Percentiles rank a stretch among this genome's conserved stretches.
Evolutionary conservation across 2,888 invertebrate species (phyloP).

Genomic region (Eueremaeus valkanovi): DNA sequence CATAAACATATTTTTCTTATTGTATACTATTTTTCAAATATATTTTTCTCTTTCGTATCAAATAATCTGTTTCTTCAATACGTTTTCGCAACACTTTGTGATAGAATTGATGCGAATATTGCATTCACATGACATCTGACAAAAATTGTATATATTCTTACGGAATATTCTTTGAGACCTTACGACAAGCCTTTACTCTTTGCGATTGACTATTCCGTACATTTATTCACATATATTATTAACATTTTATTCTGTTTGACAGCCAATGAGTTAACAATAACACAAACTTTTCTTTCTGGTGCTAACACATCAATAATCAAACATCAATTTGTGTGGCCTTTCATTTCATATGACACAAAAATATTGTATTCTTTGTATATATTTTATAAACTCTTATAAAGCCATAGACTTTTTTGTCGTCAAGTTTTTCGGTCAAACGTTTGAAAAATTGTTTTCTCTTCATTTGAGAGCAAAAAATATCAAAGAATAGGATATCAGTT

Average conservation of each 20-base stretch:
- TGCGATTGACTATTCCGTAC: background rate
- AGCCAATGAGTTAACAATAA: conserved; percentile 24
- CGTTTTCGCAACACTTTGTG: background rate
- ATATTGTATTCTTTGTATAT: background rate
- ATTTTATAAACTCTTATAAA: background rate
- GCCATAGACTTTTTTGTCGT: background rate
- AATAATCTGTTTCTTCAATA: background rate
- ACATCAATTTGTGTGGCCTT: too few relatives aligned
- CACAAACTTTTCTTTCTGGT: conserved; percentile 5
- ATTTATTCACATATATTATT: conserved; percentile 29
- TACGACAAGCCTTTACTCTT: background rate
- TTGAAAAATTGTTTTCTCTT: conserved; percentile 31
- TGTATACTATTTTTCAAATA: background rate
- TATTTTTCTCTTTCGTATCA: background rate
- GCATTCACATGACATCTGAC: conserved; percentile 1
- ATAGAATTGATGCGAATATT: background rate
- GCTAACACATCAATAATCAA: too few relatives aligned
- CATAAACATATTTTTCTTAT: too few relatives aligned
- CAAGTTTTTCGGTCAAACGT: background rate
- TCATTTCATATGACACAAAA: background rate
- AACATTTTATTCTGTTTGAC: conserved; percentile 29
- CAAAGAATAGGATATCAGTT: too few relatives aligned
- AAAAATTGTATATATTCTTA: too few relatives aligned
- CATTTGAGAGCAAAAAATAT: background rate
- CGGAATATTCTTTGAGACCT: background rate